Evolutionary conservation across 2,888 invertebrate species (phyloP).

Genomic region (Sisyra terminalis): DNA sequence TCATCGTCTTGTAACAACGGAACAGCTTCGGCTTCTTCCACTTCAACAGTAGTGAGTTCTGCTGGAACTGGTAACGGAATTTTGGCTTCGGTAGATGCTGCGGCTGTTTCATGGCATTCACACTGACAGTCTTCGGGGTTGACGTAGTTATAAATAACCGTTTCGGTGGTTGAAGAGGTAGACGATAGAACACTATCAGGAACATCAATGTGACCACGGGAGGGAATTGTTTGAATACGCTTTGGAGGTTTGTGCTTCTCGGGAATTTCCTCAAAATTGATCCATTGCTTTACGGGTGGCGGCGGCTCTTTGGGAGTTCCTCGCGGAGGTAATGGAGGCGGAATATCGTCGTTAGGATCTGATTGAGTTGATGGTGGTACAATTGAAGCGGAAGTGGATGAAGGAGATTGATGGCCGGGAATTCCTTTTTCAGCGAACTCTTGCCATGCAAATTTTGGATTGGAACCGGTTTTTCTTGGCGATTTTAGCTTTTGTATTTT

Average conservation of each 20-base stretch:
- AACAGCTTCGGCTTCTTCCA: slow-evolving; percentile 5
- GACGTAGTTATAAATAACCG: slow-evolving; percentile 56
- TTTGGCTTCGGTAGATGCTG: slow-evolving; percentile 13
- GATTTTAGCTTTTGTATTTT: slow-evolving; percentile 29
- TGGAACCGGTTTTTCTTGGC: slow-evolving; percentile 28
- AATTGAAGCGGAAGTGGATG: slow-evolving; percentile 12
- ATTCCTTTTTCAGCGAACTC: slow-evolving; percentile 48
- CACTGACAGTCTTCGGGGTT: slow-evolving; percentile 79
- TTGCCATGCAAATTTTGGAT: slow-evolving; percentile 36
- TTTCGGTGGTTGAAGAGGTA: slow-evolving; percentile 18
- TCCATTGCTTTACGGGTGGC: slow-evolving; percentile 43
- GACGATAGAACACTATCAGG: slow-evolving; percentile 26
- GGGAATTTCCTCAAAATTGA: slow-evolving; percentile 75
- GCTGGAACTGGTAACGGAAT: slow-evolving; percentile 13
- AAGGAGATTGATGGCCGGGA: slow-evolving; percentile 16
- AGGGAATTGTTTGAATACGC: slow-evolving; percentile 65
- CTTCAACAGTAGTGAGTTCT: slow-evolving; percentile 7
- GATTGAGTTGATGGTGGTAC: slow-evolving; percentile 7
- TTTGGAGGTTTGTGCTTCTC: slow-evolving; percentile 68
- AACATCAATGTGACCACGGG: slow-evolving; percentile 29
- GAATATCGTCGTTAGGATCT: slow-evolving; percentile 18
- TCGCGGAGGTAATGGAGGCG: slow-evolving; percentile 30
- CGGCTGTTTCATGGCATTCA: slow-evolving; percentile 57
- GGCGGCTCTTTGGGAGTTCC: slow-evolving; percentile 20
- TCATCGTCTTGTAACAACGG: slow-evolving; percentile 18